A percentile compares a stretch with the other conserved stretches of the same genome.
These are phyloP conservation scores for Meloidogyne floridensis DNA, from an alignment of 1,140 invertebrate species.

Conservation along the genomic window DNA sequence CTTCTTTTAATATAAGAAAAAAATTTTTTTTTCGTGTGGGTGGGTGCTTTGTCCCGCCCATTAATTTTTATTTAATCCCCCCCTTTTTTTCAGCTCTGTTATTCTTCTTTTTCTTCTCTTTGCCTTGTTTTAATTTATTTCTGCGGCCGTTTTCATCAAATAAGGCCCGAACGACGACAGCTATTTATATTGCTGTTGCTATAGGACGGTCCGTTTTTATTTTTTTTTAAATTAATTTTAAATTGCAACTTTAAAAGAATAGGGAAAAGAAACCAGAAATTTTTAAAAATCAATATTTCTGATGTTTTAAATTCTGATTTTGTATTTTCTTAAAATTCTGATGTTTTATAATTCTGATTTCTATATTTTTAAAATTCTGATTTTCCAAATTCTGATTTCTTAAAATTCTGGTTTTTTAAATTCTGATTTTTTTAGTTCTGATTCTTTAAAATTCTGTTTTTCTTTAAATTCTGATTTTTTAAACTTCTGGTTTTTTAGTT, in stretches of 20 bases:
- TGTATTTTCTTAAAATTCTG: no score
- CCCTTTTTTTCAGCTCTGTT: neutral
- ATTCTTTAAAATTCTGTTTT: no score
- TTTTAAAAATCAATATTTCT: no score
- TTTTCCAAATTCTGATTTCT: no score
- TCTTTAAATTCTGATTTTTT: no score
- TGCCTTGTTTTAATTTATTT: slow-evolving; percentile 10
- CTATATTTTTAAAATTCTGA: no score
- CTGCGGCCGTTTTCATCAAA: slow-evolving; percentile 3
- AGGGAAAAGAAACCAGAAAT: no score
- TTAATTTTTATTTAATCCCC: neutral
- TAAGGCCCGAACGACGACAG: neutral
- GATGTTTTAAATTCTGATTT: no score
- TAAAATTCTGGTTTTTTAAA: no score
- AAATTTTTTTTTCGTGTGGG: neutral
- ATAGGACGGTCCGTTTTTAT: slow-evolving; percentile 2
- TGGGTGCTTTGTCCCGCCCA: neutral
- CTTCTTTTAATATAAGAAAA: neutral
- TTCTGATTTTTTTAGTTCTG: no score
- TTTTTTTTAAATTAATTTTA: neutral
- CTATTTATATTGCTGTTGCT: neutral
- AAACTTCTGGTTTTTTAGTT: neutral
- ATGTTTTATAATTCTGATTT: no score
- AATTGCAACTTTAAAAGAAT: neutral
- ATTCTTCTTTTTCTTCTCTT: neutral